These are phyloP conservation scores for Lepisosteus osseus DNA, from an alignment of 2,113 vertebrate genomes.

Conservation along the genomic window DNA sequence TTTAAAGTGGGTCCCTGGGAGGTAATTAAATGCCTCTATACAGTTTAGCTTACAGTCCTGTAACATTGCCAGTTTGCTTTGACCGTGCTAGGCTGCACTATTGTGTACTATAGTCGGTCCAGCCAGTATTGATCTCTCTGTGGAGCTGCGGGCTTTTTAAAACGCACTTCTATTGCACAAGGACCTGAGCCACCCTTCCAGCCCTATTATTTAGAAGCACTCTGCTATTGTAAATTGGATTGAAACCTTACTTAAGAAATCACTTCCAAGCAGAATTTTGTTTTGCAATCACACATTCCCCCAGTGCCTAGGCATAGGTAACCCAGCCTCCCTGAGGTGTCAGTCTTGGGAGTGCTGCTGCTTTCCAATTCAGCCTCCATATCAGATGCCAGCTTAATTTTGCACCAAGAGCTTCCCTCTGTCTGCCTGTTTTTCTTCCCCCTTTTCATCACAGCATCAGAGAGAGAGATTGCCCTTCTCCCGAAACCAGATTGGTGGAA, in stretches of 20 bases:
- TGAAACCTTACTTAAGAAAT: constrained; percentile 59
- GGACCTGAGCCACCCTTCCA: constrained; percentile 39
- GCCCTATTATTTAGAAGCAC: constrained; percentile 47
- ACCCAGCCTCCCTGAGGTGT: constrained; percentile 4
- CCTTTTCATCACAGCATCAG: background rate
- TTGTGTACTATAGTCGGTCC: constrained; percentile 26
- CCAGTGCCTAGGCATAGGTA: background rate
- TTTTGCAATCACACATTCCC: constrained; percentile 33
- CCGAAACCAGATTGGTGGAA: background rate
- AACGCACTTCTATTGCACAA: constrained; percentile 39
- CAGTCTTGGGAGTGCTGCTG: constrained; percentile 22
- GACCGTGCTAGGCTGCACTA: background rate
- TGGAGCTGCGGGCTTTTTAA: constrained; percentile 7
- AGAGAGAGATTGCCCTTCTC: background rate
- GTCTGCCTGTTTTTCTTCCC: background rate
- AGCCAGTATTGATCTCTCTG: constrained; percentile 43
- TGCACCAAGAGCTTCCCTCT: background rate
- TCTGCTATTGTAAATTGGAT: constrained; percentile 53
- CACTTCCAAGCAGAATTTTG: constrained; percentile 49
- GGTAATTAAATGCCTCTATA: constrained; percentile 26
- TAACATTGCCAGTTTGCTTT: background rate
- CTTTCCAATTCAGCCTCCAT: background rate
- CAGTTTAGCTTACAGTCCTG: constrained; percentile 3
- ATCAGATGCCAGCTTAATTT: background rate
- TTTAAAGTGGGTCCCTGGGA: constrained; percentile 7